These are phyloP conservation scores for Hydrolagus affinis DNA, from an alignment of 2,113 vertebrate genomes.

Conservation along the genomic window DNA sequence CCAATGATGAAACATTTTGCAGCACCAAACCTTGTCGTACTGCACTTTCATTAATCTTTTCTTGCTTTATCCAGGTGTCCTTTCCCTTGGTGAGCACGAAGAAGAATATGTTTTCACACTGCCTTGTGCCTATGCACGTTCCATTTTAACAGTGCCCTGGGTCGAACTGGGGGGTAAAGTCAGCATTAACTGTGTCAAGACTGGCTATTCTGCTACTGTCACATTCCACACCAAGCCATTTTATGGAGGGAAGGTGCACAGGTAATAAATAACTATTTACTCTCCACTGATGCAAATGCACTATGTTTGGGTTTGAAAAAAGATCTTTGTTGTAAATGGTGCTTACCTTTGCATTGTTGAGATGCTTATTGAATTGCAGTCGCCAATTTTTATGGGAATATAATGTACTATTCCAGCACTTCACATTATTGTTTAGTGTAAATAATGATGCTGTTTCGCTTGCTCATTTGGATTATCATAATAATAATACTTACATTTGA, in stretches of 20 bases:
- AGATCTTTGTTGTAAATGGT: background rate
- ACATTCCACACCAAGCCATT: constrained; percentile 93
- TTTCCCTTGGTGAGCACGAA: constrained; percentile 73
- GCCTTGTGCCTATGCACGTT: constrained; percentile 88
- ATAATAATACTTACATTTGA: too few relatives aligned
- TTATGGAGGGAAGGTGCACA: constrained; percentile 91
- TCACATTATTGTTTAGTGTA: background rate
- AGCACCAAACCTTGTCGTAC: background rate
- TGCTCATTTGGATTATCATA: too few relatives aligned
- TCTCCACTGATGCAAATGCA: background rate
- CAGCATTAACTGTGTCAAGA: constrained; percentile 78
- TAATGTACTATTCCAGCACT: background rate
- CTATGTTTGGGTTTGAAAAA: background rate
- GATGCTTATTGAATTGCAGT: background rate
- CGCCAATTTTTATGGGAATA: background rate
- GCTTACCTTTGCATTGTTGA: background rate
- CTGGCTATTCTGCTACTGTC: constrained; percentile 78
- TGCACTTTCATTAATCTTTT: background rate
- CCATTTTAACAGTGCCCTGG: constrained; percentile 92
- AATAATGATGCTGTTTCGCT: too few relatives aligned
- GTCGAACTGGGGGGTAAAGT: constrained; percentile 93
- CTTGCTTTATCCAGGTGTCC: constrained; percentile 54
- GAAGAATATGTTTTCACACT: constrained; percentile 90
- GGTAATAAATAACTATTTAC: constrained; percentile 48
- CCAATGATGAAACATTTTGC: background rate